Conservation (phyloP, 2,113 vertebrate genomes). For the Cynopterus brachyotis region DNA sequence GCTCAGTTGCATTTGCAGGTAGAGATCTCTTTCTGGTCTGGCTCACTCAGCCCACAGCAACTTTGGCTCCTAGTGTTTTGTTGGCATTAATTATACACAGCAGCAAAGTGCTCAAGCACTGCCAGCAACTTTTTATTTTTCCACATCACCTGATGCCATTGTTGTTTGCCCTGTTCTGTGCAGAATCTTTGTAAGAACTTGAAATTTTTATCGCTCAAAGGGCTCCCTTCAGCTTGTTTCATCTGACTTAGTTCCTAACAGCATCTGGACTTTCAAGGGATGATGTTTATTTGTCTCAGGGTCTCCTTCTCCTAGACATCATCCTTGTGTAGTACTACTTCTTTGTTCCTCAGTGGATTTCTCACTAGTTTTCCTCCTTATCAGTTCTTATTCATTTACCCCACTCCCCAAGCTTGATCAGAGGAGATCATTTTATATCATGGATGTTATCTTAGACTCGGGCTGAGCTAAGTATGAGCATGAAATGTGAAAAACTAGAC, state of each 20-base stretch:
- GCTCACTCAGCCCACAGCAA: background rate
- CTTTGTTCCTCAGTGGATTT: background rate
- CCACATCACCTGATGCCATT: background rate
- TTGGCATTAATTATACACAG: constrained; percentile 46
- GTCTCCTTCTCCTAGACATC: background rate
- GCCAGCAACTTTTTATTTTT: background rate
- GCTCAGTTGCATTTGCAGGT: background rate
- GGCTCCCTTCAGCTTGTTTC: background rate
- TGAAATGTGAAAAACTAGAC: background rate
- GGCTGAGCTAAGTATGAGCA: background rate
- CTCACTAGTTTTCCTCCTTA: background rate
- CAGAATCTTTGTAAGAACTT: background rate
- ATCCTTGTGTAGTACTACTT: background rate
- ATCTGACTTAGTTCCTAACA: background rate
- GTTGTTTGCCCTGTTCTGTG: background rate
- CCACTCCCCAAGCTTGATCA: background rate
- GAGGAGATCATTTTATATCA: background rate
- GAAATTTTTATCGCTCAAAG: background rate
- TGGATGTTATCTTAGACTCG: background rate
- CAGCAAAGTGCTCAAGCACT: background rate
- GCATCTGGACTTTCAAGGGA: fast-evolving
- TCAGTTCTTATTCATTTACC: background rate
- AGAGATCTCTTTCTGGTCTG: background rate
- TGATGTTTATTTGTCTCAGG: background rate
- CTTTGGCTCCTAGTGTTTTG: background rate